Conservation (phyloP, 2,888 invertebrate genomes). For the Lacanobia oleracea region DNA sequence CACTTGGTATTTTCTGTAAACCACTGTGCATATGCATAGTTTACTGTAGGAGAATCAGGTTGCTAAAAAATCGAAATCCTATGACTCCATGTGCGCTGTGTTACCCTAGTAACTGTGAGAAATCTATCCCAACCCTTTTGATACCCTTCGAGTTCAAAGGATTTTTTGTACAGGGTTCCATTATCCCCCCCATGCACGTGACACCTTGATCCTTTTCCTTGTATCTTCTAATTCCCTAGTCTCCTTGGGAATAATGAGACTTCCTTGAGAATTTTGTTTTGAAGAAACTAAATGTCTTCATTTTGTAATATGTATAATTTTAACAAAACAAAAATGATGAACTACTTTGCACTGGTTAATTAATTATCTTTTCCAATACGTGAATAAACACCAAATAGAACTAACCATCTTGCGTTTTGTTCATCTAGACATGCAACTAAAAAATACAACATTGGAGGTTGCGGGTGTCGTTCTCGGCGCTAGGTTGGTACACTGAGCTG, state of each 20-base stretch:
- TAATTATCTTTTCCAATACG: not conserved
- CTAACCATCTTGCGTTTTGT: not conserved
- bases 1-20: not conserved
- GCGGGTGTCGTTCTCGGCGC: too few relatives aligned
- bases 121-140: conserved; percentile 30
- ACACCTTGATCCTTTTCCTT: conserved; percentile 22
- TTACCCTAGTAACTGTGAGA: conserved; percentile 46
- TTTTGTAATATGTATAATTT: too few relatives aligned
- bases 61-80: not conserved
- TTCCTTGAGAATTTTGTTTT: conserved; percentile 5
- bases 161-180: conserved; percentile 14
- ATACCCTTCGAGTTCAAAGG: not conserved
- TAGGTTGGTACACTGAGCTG: too few relatives aligned
- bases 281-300: not conserved
- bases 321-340: not conserved
- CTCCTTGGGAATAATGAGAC: conserved; percentile 24
- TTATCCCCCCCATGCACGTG: conserved; percentile 6
- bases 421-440: too few relatives aligned
- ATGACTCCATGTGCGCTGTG: conserved; percentile 14
- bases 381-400: not conserved
- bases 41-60: not conserved
- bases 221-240: conserved; percentile 33
- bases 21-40: not conserved
- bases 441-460: too few relatives aligned
- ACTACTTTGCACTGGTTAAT: not conserved